These are phyloP conservation scores for Drosophila pachea DNA, from an alignment of 1,140 invertebrate species.

Conservation along the genomic window DNA sequence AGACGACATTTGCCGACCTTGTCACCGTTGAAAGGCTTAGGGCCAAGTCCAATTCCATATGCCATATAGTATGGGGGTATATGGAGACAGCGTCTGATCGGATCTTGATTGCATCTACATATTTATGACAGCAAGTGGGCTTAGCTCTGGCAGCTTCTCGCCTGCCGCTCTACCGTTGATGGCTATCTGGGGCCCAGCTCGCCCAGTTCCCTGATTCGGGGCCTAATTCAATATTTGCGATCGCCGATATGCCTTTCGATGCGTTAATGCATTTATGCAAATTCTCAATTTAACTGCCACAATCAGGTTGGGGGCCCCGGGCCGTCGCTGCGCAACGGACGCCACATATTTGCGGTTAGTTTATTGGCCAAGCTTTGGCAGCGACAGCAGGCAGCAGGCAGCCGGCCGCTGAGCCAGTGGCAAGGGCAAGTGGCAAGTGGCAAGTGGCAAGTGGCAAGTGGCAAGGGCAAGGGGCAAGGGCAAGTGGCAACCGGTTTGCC, in stretches of 20 bases:
- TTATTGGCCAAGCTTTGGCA: conserved; percentile 62
- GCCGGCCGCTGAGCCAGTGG: no score
- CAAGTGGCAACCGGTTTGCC: conserved; percentile 18
- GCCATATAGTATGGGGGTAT: no score
- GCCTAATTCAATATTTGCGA: neutral
- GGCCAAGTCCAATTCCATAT: no score
- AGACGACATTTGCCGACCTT: no score
- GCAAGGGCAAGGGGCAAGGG: neutral
- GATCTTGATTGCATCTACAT: no score
- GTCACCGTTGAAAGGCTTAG: no score
- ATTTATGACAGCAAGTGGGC: no score
- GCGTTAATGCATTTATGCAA: conserved; percentile 9
- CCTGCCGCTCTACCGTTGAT: no score
- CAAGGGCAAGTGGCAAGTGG: conserved; percentile 10
- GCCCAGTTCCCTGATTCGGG: neutral
- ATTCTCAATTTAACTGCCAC: conserved; percentile 37
- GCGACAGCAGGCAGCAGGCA: conserved; percentile 26
- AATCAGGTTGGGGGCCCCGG: neutral
- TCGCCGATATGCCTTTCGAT: conserved; percentile 1
- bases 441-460: neutral
- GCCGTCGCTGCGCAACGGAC: conserved; percentile 14
- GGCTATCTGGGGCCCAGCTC: neutral
- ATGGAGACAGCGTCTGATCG: no score
- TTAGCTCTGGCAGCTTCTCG: no score
- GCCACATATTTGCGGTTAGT: conserved; percentile 65